Base-by-base conservation (phyloP, 2,113 vertebrate species). In the Calidris pygmaea region DNA sequence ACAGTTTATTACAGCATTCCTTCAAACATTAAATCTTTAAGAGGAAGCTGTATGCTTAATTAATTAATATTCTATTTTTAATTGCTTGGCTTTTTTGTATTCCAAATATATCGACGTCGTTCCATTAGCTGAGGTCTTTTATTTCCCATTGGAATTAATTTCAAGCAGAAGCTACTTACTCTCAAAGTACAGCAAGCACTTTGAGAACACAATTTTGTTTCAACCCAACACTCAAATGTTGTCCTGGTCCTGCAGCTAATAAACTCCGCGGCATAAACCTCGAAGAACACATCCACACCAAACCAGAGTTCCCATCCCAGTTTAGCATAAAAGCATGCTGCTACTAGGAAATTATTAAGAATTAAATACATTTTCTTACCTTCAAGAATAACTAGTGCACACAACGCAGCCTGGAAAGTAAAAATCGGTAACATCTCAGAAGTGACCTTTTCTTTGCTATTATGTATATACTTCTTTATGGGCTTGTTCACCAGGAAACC, bases 51-150 rank as follows among this genome's bases (percentile, higher is more conserved):
- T 45, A 94, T 82, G 63, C 59, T 86, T 93, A 91, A 94, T 86
- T 93, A 91, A 94, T 97, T 89, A 93, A 85, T 96, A 96, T 87
- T 87, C 81, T 60, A 87, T 85, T 85, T 95, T 91, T 82, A 95
- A 90, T 94, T 83, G 90, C 83, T 73, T 92, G 86, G 75, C 72
- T 95, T 94, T 88, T 95, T 94, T 72, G 50, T 83, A 83, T 83
- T 80, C 79, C 79, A 88, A 53, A 58, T 48, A 72, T 5, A 92
- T 63, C 88, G 90, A 90, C 4, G 6, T 76, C 79, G 93, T 92
- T 82, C 77, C 72, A 80, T 94, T 90, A 96, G 67, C 79, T 3
- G 3, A 92, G 67, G 35, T 41, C 55, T 92, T 87, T 90, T 73
- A 63, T 90, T 94, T 93, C 85, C 76, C 80, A 87, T 14, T 45